phyloP scores from a whole-genome alignment of 2,113 vertebrate genomes.

The Corydoras maculifer region DNA sequence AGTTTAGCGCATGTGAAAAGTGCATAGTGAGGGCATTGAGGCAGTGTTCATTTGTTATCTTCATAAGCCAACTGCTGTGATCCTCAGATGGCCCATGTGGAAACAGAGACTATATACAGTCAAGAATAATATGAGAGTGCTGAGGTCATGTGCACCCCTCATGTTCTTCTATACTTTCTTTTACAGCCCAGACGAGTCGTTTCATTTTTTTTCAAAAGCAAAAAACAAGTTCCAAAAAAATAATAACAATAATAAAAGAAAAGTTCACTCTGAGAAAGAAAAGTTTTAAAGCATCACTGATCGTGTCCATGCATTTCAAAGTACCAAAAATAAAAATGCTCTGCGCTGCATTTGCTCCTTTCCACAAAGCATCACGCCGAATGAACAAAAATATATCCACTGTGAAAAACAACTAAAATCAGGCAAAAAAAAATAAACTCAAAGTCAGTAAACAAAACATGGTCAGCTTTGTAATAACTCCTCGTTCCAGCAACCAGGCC shows the following conservation, averaged over 20 bases:
- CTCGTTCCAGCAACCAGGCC: conserved; percentile 11
- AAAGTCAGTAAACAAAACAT: conserved; percentile 42
- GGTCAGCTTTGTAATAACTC: conserved; percentile 33
- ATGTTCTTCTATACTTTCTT: conserved; percentile 17
- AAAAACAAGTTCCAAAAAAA: no score
- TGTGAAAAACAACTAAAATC: conserved; percentile 16
- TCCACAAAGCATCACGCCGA: conserved; percentile 20
- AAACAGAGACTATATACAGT: conserved; percentile 27
- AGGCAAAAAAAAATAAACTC: conserved; percentile 4
- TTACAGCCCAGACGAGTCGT: conserved; percentile 12
- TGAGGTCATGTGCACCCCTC: conserved; percentile 36
- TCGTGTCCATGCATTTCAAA: conserved; percentile 40
- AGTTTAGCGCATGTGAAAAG: conserved; percentile 70
- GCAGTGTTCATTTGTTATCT: conserved; percentile 31
- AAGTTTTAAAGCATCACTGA: conserved; percentile 39
- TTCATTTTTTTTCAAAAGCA: no score
- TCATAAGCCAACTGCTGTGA: conserved; percentile 12
- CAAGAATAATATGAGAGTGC: conserved; percentile 26
- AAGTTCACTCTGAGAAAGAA: conserved; percentile 14
- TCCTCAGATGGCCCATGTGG: conserved; percentile 6
- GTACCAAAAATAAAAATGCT: conserved; percentile 44
- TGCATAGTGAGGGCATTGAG: conserved; percentile 71
- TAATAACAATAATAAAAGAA: no score
- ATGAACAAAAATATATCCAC: conserved; percentile 31
- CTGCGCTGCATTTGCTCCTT: conserved; percentile 25